These are phyloP conservation scores for Pygmarrhopalites habei DNA, from an alignment of 1,140 invertebrate species.

Conservation along the genomic window DNA sequence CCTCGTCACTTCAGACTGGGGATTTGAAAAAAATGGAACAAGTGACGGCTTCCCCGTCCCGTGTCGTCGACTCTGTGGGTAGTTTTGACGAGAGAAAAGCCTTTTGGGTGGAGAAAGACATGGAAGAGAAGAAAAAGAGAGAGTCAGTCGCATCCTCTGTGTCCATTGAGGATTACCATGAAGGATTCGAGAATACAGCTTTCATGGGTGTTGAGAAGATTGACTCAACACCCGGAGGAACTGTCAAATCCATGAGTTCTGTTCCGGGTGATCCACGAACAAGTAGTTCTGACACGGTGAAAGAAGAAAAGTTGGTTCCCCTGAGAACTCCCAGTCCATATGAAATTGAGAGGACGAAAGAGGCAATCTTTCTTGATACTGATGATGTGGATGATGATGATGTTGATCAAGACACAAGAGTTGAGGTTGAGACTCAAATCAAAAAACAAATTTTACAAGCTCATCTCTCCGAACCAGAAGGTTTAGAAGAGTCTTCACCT, in stretches of 20 bases:
- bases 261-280: neutral
- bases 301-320: neutral
- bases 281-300: neutral
- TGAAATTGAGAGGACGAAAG: slow-evolving; percentile 33
- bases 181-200: slow-evolving; percentile 48
- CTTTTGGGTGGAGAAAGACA: slow-evolving; percentile 34
- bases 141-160: slow-evolving; percentile 24
- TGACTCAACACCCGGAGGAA: slow-evolving; percentile 31
- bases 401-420: slow-evolving; percentile 10
- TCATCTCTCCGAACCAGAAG: slow-evolving; percentile 46
- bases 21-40: slow-evolving; percentile 7
- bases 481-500: slow-evolving; percentile 48
- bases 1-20: neutral
- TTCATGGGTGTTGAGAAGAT: slow-evolving; percentile 48
- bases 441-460: slow-evolving; percentile 49
- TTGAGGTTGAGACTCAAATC: slow-evolving; percentile 48
- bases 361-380: slow-evolving; percentile 36
- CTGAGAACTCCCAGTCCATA: slow-evolving; percentile 32
- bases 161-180: slow-evolving; percentile 26
- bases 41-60: slow-evolving; percentile 31
- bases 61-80: slow-evolving; percentile 34
- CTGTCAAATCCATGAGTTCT: slow-evolving; percentile 19
- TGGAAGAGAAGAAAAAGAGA: slow-evolving; percentile 32
- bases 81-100: slow-evolving; percentile 29
- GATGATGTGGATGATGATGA: slow-evolving; percentile 41